Base-by-base conservation (phyloP, 2,888 invertebrate genomes). In the Drosophila ezoana region DNA sequence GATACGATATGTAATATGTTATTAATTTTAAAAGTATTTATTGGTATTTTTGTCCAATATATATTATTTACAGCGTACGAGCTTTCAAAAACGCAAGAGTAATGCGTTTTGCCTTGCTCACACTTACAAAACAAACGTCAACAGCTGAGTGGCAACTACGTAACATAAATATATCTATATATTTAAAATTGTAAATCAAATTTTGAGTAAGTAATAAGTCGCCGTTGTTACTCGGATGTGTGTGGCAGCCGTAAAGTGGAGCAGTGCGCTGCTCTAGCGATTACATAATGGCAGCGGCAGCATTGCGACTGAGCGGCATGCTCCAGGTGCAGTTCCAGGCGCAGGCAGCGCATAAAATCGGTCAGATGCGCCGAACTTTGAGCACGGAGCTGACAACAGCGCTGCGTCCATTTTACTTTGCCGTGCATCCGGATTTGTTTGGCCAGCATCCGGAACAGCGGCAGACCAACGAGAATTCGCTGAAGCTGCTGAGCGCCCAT, bases 381-480 rank as follows among this genome's bases (percentile, higher is more conserved):
- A 75, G 63, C 53, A 72, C 63, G 4, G 97, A 98, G 93, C 95
- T 98, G 18, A 96, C 98, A 0, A 96, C 98, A 23, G 98, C 98
- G 0, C 93, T 98, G 47, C 94, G 98, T 67, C 98, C 98, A 5
- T 98, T 98, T 92, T 98, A 98, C 93, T 98, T 98, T 91, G 96
- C 96, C 64, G 98, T 98, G 3, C 98, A 98, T 93, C 98, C 98
- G 11, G 98, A 98, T 93, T 94, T 98, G 47, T 98, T 98, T 93
- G 97, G 97, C 57, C 96, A 96, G 92, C 95, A 96, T 93, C 98
- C 98, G 37, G 95, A 95, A 90, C 97, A 98, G 93, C 72, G 98
- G 96, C 95, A 94, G 76, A 95, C 96, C 1, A 98, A 98, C 94
- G 98, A 98, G 92, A 95, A 96, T 87, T 98, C 98, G 0, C 91